Evolutionary conservation across 2,113 vertebrate species (phyloP).

Genomic region (Elephas maximus): DNA sequence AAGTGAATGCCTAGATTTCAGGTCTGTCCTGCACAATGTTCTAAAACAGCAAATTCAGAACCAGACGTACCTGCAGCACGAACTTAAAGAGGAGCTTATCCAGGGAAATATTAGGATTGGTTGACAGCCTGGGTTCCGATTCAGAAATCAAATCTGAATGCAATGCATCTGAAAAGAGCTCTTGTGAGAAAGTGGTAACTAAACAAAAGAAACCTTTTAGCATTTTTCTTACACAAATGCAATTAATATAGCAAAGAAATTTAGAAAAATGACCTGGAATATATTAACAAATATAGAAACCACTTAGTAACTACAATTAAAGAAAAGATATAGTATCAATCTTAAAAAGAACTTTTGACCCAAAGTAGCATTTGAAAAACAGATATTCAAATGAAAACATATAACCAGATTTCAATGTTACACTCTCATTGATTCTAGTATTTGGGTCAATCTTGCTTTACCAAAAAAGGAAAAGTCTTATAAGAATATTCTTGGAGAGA

Average conservation of each 20-base stretch:
- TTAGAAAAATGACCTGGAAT: background rate
- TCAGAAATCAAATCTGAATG: conserved; percentile 30
- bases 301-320: background rate
- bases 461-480: background rate
- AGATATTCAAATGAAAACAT: background rate
- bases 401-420: conserved; percentile 5
- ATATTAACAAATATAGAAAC: conserved; percentile 29
- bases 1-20: background rate
- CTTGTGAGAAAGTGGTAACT: background rate
- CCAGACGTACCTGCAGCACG: conserved; percentile 44
- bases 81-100: background rate
- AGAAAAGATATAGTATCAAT: background rate
- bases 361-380: conserved; percentile 46
- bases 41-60: background rate
- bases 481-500: background rate
- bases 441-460: background rate
- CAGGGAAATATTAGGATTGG: background rate
- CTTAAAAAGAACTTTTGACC: background rate
- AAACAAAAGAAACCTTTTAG: conserved; percentile 11
- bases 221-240: conserved; percentile 19
- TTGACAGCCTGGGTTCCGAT: background rate
- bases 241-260: conserved; percentile 37
- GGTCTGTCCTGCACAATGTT: too few relatives aligned
- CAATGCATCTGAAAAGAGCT: conserved; percentile 45
- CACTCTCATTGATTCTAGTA: conserved; percentile 17